Base-by-base conservation (phyloP, 2,888 invertebrate species). In the Catonia carolina region DNA sequence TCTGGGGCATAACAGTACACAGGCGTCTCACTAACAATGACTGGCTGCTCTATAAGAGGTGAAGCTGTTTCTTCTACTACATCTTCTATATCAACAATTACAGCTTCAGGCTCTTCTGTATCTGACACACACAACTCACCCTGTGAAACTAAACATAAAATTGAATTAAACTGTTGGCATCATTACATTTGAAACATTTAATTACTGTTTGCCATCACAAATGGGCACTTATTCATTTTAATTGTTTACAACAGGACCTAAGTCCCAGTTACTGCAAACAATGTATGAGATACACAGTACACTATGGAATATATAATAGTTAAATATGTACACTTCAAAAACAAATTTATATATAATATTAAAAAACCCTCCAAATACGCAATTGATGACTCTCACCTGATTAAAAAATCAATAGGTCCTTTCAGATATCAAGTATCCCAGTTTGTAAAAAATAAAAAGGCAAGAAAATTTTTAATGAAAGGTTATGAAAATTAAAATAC, bases 41-140 rank as follows among this genome's bases (percentile, higher is more conserved):
- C 82, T 14, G 80, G 78, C 3, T 82, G 78, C 0, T 83, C 81
- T 48, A 83, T 74, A 54, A 89, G 72, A 0, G 86, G 84, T 6
- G 86, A 84, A 1, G 87, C 86, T 0, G 87, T 87, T 72, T 88
- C 88, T 45, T 86, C 81, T 54, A 86, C 84, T 55, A 86, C 85
- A 64, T 86, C 88, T 70, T 89, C 89, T 2, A 89, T 83, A 68
- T 89, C 89, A 0, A 89, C 86, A 58, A 89, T 79, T 1, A 89
- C 79, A 0, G 89, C 89, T 64, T 85, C 86, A 0, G 87, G 85
- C 39, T 81, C 78, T 4, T 69, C 45, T 4, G 23, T 71, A 23
- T 41, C 55, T 41, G 22, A 37, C 17, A 45, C 17, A 15, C 37
- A 35, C 2, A 31, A 50, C n/a, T 50, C 36, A 3, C 27, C 27